Conservation (phyloP, 2,888 invertebrate genomes). For the Phorcus lineatus region DNA sequence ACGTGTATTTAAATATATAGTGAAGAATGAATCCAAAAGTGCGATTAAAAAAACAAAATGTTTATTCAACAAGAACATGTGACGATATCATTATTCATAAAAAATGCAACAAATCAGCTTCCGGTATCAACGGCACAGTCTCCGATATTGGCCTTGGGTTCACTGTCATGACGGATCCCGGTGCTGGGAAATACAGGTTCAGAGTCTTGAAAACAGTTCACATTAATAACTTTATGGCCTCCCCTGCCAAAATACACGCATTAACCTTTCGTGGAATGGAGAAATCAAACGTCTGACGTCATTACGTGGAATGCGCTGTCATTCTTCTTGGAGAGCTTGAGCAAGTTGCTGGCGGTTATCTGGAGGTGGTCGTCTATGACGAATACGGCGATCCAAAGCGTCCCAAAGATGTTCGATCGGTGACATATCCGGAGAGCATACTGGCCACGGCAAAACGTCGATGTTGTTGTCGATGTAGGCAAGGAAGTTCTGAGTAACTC, state of each 20-base stretch:
- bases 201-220: not conserved
- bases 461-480: not conserved
- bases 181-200: not conserved
- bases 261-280: not conserved
- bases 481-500: not conserved
- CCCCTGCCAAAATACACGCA: not conserved
- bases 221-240: not conserved
- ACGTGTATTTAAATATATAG: not conserved
- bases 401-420: not conserved
- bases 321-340: not conserved
- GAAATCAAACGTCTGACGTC: not conserved
- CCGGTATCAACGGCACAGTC: no score
- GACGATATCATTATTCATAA: no score
- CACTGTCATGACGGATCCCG: no score
- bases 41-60: not conserved
- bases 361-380: not conserved
- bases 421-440: not conserved
- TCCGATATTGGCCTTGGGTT: not conserved
- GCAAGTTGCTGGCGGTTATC: not conserved
- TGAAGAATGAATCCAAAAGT: not conserved
- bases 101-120: no score
- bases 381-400: not conserved
- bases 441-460: not conserved
- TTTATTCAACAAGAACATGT: no score
- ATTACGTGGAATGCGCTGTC: not conserved